Evolutionary conservation across 2,888 invertebrate genomes (phyloP).

Genomic region (Coenonympha arcania): DNA sequence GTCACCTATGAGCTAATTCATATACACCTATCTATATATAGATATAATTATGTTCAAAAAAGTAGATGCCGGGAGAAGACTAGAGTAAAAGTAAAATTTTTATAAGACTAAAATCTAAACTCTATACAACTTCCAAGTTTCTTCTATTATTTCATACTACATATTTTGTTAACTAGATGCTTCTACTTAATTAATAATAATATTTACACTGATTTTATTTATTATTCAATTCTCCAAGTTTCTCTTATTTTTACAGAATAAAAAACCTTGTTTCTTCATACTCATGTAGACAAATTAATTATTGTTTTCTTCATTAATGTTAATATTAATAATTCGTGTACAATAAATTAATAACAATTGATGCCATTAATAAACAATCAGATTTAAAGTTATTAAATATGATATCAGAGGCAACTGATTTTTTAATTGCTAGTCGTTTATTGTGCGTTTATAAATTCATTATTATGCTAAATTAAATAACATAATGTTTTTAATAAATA

Average conservation of each 20-base stretch:
- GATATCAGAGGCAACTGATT: neutral
- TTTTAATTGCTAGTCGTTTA: neutral
- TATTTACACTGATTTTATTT: conserved; percentile 13
- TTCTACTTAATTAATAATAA: neutral
- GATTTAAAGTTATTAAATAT: conserved; percentile 1
- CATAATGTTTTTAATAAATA: neutral
- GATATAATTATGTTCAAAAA: no score
- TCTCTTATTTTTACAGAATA: neutral
- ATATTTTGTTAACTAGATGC: neutral
- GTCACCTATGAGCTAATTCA: no score
- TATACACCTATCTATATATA: no score
- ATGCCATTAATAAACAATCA: neutral
- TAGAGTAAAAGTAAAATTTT: no score
- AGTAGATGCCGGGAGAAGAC: no score
- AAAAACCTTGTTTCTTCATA: neutral
- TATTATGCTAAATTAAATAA: neutral
- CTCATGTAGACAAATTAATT: neutral
- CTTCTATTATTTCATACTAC: no score
- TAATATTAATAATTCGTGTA: neutral
- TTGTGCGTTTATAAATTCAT: neutral
- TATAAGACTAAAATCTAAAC: neutral
- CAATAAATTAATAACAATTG: neutral
- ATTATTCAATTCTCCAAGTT: conserved; percentile 19
- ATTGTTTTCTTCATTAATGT: neutral
- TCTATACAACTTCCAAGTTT: no score